A percentile compares a stretch with the other conserved stretches of the same genome.
These are phyloP conservation scores for Acanthosepion pharaonis DNA, from an alignment of 2,888 invertebrate species.

Conservation along the genomic window DNA sequence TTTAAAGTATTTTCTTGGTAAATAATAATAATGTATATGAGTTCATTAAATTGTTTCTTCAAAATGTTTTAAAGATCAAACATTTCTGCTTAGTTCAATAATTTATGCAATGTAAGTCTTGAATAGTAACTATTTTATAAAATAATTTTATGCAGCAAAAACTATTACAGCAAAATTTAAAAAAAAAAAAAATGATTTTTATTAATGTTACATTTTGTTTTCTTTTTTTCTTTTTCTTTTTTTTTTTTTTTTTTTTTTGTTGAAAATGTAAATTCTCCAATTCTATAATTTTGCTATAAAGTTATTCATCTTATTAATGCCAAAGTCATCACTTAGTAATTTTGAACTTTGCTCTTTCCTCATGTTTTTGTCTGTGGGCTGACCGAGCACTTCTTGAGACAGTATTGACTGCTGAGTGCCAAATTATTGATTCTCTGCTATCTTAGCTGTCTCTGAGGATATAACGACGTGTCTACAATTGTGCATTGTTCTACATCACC, in stretches of 20 bases:
- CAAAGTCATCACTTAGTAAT: background rate
- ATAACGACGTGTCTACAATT: background rate
- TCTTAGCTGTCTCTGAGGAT: background rate
- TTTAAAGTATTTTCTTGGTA: no score
- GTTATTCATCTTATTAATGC: background rate
- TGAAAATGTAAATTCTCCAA: background rate
- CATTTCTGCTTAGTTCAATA: background rate
- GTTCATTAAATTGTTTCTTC: no score
- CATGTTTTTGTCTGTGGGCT: background rate
- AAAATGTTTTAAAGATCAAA: no score
- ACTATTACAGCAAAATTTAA: background rate
- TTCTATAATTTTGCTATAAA: background rate
- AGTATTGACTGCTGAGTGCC: background rate
- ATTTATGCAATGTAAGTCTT: background rate
- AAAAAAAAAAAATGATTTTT: background rate
- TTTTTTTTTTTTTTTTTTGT: background rate
- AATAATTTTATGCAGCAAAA: background rate
- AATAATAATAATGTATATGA: no score
- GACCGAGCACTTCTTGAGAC: background rate
- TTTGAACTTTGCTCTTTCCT: background rate
- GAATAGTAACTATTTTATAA: background rate
- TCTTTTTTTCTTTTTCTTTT: background rate
- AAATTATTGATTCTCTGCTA: slow-evolving; percentile 14
- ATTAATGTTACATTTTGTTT: background rate
- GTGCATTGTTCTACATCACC: background rate